Conservation (phyloP, 2,888 invertebrate genomes). For the Temnothorax unifasciatus region DNA sequence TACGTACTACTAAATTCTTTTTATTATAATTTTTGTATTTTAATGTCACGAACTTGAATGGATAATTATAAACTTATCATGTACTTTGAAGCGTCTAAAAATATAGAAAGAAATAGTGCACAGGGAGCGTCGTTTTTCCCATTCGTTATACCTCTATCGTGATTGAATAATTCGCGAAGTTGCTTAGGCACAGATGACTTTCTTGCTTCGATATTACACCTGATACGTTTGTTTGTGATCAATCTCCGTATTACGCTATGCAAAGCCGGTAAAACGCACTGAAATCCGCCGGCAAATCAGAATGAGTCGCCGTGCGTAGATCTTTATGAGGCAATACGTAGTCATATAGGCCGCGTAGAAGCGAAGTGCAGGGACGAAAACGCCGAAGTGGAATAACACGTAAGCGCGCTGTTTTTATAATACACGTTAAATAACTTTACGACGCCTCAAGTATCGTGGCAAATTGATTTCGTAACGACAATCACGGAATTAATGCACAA, state of each 20-base stretch:
- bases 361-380: slow-evolving; percentile 22
- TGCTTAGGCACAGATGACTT: background rate
- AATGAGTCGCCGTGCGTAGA: slow-evolving; percentile 37
- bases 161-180: background rate
- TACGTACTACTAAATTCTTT: background rate
- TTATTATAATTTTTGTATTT: background rate
- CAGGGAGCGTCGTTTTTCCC: background rate
- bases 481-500: slow-evolving; percentile 79
- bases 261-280: slow-evolving; percentile 28
- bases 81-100: background rate
- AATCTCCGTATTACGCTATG: slow-evolving; percentile 15
- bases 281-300: slow-evolving; percentile 33
- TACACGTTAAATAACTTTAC: slow-evolving; percentile 80
- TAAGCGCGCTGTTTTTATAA: slow-evolving; percentile 78
- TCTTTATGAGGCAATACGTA: slow-evolving; percentile 38
- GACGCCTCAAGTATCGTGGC: slow-evolving; percentile 76
- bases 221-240: slow-evolving; percentile 1
- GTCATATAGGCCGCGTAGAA: slow-evolving; percentile 35
- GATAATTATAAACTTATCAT: background rate
- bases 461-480: slow-evolving; percentile 81
- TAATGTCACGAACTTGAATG: background rate
- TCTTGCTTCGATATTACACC: no score
- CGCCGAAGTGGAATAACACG: slow-evolving; percentile 53
- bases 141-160: background rate
- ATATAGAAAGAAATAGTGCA: background rate